Percentiles rank a stretch among this genome's conserved stretches.
These are phyloP conservation scores for Pangasius larnaudii DNA, from an alignment of 2,797 vertebrate species.

Conservation along the genomic window DNA sequence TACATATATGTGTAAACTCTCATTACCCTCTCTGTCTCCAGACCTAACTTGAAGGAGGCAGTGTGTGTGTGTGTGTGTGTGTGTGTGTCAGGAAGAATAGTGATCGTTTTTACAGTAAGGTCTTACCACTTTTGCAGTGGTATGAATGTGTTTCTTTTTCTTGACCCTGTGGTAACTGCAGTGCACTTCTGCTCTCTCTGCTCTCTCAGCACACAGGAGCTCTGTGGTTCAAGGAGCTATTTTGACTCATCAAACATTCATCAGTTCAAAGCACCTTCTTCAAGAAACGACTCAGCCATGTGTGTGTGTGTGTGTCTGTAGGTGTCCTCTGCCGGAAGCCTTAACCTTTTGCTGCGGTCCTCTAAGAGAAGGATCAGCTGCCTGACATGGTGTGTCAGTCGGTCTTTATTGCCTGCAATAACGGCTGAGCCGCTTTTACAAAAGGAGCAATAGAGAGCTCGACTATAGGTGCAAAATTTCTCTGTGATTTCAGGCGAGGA, in stretches of 20 bases:
- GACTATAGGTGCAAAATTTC: slow-evolving; percentile 4
- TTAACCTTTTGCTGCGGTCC: slow-evolving; percentile 45
- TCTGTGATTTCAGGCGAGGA: neutral
- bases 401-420: slow-evolving; percentile 27
- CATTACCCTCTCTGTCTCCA: neutral
- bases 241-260: slow-evolving; percentile 79
- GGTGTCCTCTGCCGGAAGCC: slow-evolving; percentile 20
- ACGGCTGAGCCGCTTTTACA: neutral
- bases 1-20: neutral
- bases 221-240: slow-evolving; percentile 66
- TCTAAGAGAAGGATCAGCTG: slow-evolving; percentile 50
- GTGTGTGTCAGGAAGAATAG: neutral
- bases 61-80: slow-evolving; percentile 10
- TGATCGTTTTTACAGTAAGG: neutral
- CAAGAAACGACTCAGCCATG: slow-evolving; percentile 32
- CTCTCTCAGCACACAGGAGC: slow-evolving; percentile 63
- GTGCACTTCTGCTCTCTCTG: slow-evolving; percentile 52
- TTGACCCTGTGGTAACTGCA: slow-evolving; percentile 2
- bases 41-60: neutral
- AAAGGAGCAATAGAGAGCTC: neutral
- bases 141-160: neutral
- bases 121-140: neutral
- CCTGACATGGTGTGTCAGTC: slow-evolving; percentile 6
- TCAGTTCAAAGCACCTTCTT: slow-evolving; percentile 62
- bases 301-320: slow-evolving; percentile 27